Conservation (phyloP, 2,888 invertebrate species). For the Phyto melanocephala region DNA sequence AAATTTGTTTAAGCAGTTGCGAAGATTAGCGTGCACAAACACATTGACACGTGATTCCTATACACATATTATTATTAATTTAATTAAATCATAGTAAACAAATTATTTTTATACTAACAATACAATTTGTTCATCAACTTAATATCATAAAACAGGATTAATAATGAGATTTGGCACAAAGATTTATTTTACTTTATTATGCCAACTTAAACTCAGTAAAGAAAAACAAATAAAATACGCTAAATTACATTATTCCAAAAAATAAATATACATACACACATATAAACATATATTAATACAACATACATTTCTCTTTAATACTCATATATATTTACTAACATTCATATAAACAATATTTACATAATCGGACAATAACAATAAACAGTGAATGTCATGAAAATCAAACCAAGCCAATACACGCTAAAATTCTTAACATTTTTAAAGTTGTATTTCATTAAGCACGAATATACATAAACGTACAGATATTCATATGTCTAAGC, state of each 20-base stretch:
- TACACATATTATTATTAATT: no score
- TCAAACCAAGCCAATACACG: conserved; percentile 40
- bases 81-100: conserved; percentile 14
- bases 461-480: conserved; percentile 26
- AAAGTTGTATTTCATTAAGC: conserved; percentile 57
- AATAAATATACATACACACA: background rate
- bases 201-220: conserved; percentile 11
- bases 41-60: no score
- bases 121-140: background rate
- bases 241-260: conserved; percentile 6
- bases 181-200: conserved; percentile 50
- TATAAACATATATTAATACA: background rate
- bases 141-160: conserved; percentile 36
- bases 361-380: conserved; percentile 61
- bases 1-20: no score
- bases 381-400: conserved; percentile 55
- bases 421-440: conserved; percentile 50
- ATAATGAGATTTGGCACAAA: conserved; percentile 53
- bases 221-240: conserved; percentile 18
- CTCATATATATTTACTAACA: no score
- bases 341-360: conserved; percentile 25
- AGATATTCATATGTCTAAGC: background rate
- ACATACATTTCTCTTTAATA: no score
- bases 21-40: no score
- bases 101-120: background rate